Percentiles rank a stretch among this genome's conserved stretches.
phyloP scores from a whole-genome alignment of 1,140 invertebrate species.

The Drosophila chauvacae region DNA sequence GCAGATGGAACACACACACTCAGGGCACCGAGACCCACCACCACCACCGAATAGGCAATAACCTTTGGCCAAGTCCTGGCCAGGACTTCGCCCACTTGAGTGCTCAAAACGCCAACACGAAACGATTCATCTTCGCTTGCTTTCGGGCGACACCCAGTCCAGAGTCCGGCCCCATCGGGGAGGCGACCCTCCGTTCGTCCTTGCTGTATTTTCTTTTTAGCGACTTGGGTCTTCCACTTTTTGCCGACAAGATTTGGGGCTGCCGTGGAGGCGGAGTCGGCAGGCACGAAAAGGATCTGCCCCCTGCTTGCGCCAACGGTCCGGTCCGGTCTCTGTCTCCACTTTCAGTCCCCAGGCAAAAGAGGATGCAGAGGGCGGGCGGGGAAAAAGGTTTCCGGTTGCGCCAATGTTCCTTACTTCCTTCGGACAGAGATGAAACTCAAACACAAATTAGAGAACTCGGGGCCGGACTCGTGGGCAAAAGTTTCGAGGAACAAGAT shows the following conservation, averaged over 20 bases:
- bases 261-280: conserved; percentile 40
- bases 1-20: conserved; percentile 51
- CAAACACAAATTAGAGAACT: conserved; percentile 81
- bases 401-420: conserved; percentile 74
- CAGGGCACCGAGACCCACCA: conserved; percentile 14
- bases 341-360: conserved; percentile 57
- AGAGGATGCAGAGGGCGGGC: conserved; percentile 12
- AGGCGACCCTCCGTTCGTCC: conserved; percentile 54
- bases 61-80: conserved; percentile 48
- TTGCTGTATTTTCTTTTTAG: conserved; percentile 60
- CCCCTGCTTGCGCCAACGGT: conserved; percentile 51
- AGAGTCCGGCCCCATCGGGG: background rate
- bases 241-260: conserved; percentile 58
- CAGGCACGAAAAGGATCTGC: conserved; percentile 24
- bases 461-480: conserved; percentile 37
- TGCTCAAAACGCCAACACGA: conserved; percentile 80
- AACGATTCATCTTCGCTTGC: conserved; percentile 79
- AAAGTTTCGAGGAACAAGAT: conserved; percentile 61
- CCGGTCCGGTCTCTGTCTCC: conserved; percentile 29
- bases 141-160: conserved; percentile 57
- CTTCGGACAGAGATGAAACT: conserved; percentile 67
- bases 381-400: conserved; percentile 76
- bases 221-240: conserved; percentile 37
- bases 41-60: conserved; percentile 36
- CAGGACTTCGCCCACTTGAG: conserved; percentile 66